These are phyloP conservation scores for Odocoileus hemionus DNA, from an alignment of 2,113 vertebrate species.

Conservation along the genomic window DNA sequence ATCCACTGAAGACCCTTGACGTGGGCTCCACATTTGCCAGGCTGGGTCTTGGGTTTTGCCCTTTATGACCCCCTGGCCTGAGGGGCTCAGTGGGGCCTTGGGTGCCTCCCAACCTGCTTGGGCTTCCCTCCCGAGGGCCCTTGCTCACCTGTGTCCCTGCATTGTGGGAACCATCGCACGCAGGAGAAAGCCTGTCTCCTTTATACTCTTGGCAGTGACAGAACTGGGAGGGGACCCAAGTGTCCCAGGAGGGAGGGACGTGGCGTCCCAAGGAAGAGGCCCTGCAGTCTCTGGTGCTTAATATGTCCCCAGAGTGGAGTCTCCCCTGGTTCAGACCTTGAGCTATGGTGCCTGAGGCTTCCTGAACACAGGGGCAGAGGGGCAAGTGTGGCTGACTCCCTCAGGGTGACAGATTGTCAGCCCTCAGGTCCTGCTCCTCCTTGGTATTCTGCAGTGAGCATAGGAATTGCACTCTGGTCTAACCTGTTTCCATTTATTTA, in stretches of 20 bases:
- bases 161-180: accelerated
- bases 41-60: neutral
- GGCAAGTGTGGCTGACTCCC: neutral
- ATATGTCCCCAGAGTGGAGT: too few relatives aligned
- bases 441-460: neutral
- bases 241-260: neutral
- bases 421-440: neutral
- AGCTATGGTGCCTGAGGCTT: too few relatives aligned
- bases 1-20: neutral
- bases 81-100: neutral
- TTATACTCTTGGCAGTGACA: neutral
- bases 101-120: neutral
- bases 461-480: neutral
- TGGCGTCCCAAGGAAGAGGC: neutral
- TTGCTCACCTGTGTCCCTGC: neutral
- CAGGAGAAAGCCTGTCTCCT: neutral
- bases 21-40: neutral
- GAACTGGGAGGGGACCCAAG: neutral
- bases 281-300: neutral
- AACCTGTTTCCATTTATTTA: neutral
- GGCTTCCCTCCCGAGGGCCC: accelerated
- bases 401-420: neutral
- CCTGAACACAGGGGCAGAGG: accelerated
- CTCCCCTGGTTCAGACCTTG: neutral
- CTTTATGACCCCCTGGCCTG: neutral